Evolutionary conservation across 2,113 vertebrate species (phyloP).

Genomic region (Ranitomeya variabilis): DNA sequence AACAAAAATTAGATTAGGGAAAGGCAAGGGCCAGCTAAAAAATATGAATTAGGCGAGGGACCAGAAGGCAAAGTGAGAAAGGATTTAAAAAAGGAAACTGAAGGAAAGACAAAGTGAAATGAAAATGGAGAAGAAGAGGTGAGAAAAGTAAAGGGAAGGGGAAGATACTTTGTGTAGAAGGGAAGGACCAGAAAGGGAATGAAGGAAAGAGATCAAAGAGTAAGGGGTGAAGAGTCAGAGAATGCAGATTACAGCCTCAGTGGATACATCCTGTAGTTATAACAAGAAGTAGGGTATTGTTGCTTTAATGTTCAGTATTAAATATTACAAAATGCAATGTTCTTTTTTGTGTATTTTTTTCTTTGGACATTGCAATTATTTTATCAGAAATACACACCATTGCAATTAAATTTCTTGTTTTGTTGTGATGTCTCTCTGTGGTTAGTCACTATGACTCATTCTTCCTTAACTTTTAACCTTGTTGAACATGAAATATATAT

Average conservation of each 20-base stretch:
- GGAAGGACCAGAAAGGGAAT: background rate
- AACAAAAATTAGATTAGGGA: background rate
- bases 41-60: background rate
- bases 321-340: background rate
- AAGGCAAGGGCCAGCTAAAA: background rate
- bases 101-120: background rate
- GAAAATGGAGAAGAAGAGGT: background rate
- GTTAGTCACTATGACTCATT: constrained; percentile 19
- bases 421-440: background rate
- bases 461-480: constrained; percentile 9
- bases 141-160: background rate
- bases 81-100: too few relatives aligned
- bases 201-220: background rate
- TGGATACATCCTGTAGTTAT: background rate
- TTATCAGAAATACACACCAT: background rate
- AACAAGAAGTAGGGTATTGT: background rate
- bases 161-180: background rate
- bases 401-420: constrained; percentile 30
- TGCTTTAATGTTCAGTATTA: background rate
- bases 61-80: background rate
- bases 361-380: background rate
- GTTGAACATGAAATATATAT: constrained; percentile 29
- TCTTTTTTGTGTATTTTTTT: too few relatives aligned
- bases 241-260: background rate
- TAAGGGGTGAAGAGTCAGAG: background rate